These are phyloP conservation scores for Gymnarchus niloticus DNA, from an alignment of 2,113 vertebrate species.

Conservation along the genomic window DNA sequence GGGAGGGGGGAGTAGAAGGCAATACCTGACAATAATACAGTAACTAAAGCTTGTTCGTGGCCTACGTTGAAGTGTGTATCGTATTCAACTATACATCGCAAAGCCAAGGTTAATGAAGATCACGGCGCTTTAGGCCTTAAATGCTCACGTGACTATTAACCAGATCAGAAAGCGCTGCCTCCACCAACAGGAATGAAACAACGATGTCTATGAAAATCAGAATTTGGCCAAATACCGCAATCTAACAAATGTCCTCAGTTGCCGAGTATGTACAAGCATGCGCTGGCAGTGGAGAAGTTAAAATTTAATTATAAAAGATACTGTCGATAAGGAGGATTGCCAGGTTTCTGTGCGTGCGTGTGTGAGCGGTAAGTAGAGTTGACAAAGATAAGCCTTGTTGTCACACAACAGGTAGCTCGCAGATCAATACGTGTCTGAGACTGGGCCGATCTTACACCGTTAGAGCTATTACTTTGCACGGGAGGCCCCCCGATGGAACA, in stretches of 20 bases:
- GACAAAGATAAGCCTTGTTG: slow-evolving; percentile 7
- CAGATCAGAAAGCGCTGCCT: slow-evolving; percentile 7
- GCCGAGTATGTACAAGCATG: neutral
- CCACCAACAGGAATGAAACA: neutral
- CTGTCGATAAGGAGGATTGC: neutral
- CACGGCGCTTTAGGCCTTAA: slow-evolving; percentile 55
- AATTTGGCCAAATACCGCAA: slow-evolving; percentile 50
- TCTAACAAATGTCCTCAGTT: slow-evolving; percentile 48
- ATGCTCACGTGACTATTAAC: slow-evolving; percentile 31
- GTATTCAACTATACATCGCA: slow-evolving; percentile 62
- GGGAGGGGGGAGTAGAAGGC: slow-evolving; percentile 46
- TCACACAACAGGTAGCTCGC: slow-evolving; percentile 2
- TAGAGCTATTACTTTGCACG: neutral
- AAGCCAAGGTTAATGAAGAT: slow-evolving; percentile 68
- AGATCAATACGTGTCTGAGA: slow-evolving; percentile 11
- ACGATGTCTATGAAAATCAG: slow-evolving; percentile 22
- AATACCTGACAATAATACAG: slow-evolving; percentile 63
- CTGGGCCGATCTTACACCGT: neutral
- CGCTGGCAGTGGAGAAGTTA: slow-evolving; percentile 8
- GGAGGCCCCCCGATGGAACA: slow-evolving; percentile 8
- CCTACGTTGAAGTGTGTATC: slow-evolving; percentile 65
- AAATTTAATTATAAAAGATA: neutral
- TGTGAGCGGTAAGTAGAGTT: slow-evolving; percentile 4
- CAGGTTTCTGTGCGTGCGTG: slow-evolving; percentile 7
- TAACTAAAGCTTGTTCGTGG: slow-evolving; percentile 42